These are phyloP conservation scores for Pterois miles DNA, from an alignment of 2,797 vertebrate species.

Conservation along the genomic window DNA sequence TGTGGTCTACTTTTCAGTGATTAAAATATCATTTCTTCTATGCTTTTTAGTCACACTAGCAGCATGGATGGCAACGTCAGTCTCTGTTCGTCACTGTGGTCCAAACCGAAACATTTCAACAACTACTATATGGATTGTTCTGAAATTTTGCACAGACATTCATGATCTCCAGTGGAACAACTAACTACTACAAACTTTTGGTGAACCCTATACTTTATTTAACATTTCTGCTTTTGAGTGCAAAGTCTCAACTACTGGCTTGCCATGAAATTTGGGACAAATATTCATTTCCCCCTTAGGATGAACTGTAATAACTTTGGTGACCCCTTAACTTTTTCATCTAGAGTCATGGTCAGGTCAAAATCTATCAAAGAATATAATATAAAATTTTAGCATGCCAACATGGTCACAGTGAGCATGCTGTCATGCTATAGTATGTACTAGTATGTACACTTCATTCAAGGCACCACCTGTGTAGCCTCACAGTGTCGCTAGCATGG, in stretches of 20 bases:
- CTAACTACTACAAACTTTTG: not conserved
- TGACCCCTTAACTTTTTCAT: not conserved
- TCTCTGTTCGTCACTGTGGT: not conserved
- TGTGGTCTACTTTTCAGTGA: not conserved
- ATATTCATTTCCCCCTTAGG: not conserved
- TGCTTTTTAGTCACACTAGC: not conserved
- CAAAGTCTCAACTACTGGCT: not conserved
- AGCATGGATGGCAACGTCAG: not conserved
- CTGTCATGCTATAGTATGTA: no score
- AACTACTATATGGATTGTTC: not conserved
- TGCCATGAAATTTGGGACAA: not conserved
- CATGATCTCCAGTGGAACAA: not conserved
- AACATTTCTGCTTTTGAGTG: not conserved
- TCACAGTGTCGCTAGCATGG: not conserved
- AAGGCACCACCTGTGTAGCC: not conserved
- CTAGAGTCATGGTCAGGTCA: not conserved
- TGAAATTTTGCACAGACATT: not conserved
- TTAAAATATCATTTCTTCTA: not conserved
- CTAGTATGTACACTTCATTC: not conserved
- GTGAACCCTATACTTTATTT: no score
- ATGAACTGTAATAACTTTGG: not conserved
- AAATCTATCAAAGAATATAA: not conserved
- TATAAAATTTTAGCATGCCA: not conserved
- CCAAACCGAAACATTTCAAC: not conserved
- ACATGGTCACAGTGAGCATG: not conserved